Evolutionary conservation across 2,888 invertebrate genomes (phyloP).

Genomic region (Philonicus albiceps): DNA sequence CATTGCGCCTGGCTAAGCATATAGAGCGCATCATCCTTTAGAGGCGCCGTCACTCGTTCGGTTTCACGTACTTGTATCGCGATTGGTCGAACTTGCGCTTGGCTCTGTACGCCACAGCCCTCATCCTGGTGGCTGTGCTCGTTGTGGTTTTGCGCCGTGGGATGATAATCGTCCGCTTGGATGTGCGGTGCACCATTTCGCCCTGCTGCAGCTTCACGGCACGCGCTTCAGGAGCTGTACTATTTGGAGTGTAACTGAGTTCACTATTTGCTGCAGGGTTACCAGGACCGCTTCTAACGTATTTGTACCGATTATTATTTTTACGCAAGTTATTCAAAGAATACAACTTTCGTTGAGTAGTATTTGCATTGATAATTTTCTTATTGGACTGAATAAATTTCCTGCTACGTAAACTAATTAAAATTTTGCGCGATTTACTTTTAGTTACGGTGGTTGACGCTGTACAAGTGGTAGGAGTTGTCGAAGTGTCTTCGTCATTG

Average conservation of each 20-base stretch:
- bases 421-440: conserved; percentile 38
- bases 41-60: background rate
- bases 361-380: conserved; percentile 35
- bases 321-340: conserved; percentile 5
- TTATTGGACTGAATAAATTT: conserved; percentile 44
- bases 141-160: background rate
- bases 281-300: background rate
- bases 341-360: conserved; percentile 43
- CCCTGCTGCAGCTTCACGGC: background rate
- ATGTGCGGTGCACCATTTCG: background rate
- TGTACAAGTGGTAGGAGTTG: background rate
- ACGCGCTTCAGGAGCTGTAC: background rate
- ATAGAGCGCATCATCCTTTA: background rate
- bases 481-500: conserved; percentile 9
- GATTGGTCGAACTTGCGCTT: conserved; percentile 7
- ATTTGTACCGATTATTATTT: conserved; percentile 30
- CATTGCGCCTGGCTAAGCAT: background rate
- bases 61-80: conserved; percentile 25
- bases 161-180: background rate
- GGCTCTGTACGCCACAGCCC: background rate
- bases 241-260: background rate
- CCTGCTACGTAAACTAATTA: conserved; percentile 47
- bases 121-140: background rate
- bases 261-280: background rate
- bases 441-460: conserved; percentile 15